phyloP scores from a whole-genome alignment of 37 sponge, comb jelly and placozoan species.

The Chondrilla cf. caribensis region DNA sequence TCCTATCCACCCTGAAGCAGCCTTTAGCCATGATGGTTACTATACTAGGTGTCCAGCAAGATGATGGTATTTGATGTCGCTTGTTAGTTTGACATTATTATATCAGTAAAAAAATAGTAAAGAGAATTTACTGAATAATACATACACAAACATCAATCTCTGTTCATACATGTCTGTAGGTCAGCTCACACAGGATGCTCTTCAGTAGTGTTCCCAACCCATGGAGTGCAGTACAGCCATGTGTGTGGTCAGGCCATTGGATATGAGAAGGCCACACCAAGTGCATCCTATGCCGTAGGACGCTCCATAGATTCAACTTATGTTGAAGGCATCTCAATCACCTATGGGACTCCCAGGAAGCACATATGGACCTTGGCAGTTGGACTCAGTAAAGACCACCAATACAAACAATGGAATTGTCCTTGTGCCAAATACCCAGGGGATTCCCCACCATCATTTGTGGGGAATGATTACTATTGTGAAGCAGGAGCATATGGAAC shows the following conservation, averaged over 20 bases:
- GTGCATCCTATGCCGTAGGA: neutral
- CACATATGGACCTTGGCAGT: neutral
- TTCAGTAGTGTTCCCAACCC: neutral
- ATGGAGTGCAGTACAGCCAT: slow-evolving; percentile 3
- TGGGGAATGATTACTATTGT: slow-evolving; percentile 1
- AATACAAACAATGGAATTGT: neutral
- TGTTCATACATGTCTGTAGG: too few species aligned
- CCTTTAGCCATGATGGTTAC: too few species aligned
- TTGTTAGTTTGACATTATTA: too few species aligned
- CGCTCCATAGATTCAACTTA: neutral
- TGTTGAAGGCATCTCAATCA: neutral
- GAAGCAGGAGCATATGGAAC: neutral
- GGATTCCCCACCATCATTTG: neutral
- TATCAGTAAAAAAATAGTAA: too few species aligned
- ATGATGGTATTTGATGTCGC: too few species aligned
- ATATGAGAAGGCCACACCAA: neutral
- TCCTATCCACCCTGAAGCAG: too few species aligned
- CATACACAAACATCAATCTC: too few species aligned
- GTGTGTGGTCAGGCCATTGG: slow-evolving; percentile 15
- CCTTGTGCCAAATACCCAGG: slow-evolving; percentile 15
- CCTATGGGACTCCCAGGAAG: neutral
- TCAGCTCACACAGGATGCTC: neutral
- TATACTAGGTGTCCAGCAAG: too few species aligned
- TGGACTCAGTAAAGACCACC: neutral
- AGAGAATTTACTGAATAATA: too few species aligned